Percentiles rank a stretch among this genome's conserved stretches.
phyloP scores from a whole-genome alignment of 2,797 vertebrate genomes.

The Anas acuta region DNA sequence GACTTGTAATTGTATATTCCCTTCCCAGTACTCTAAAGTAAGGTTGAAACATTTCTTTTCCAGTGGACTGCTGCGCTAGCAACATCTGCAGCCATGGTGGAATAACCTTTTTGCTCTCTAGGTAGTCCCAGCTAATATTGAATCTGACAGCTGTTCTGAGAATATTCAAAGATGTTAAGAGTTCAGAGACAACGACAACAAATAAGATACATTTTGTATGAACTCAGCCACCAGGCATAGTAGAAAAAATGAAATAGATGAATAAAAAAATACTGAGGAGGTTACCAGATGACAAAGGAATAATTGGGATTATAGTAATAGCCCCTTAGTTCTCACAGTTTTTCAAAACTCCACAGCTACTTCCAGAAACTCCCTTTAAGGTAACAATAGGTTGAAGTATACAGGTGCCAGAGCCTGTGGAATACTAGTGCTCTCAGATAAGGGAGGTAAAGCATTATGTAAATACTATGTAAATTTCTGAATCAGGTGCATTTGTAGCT shows the following conservation, averaged over 20 bases:
- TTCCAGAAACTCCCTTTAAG: neutral
- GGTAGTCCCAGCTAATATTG: neutral
- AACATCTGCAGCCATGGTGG: neutral
- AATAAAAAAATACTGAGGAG: neutral
- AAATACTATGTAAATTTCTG: neutral
- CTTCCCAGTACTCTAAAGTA: neutral
- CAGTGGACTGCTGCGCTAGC: neutral
- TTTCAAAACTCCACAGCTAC: neutral
- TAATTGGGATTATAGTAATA: neutral
- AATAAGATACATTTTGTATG: neutral
- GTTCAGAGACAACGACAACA: neutral
- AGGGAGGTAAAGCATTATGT: neutral
- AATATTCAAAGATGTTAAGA: neutral
- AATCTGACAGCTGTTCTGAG: conserved; percentile 11
- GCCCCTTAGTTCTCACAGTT: too few species aligned
- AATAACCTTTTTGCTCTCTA: neutral
- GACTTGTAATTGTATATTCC: neutral
- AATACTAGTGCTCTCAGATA: neutral
- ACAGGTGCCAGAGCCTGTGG: neutral
- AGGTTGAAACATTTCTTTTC: neutral
- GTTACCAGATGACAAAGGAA: neutral
- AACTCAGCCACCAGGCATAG: neutral
- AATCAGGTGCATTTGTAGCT: neutral
- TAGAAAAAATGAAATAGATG: neutral
- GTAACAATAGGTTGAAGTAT: neutral